A percentile compares a stretch with the other conserved stretches of the same genome.
Conservation (phyloP, 2,888 invertebrate species). For the Xanthorhoe designata region DNA sequence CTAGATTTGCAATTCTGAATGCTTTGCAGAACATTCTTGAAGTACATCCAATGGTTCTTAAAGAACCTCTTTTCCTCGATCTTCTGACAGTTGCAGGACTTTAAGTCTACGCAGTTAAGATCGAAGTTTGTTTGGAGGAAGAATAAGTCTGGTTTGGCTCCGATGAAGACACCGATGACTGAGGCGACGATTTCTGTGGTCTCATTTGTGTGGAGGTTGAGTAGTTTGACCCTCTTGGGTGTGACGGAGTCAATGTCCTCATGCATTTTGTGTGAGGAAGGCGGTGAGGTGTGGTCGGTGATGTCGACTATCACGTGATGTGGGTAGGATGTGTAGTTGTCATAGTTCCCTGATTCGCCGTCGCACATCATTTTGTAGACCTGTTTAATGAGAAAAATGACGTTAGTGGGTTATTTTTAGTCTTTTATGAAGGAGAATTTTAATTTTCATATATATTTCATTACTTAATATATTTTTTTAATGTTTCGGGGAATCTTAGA, state of each 20-base stretch:
- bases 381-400: constrained; percentile 58
- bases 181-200: constrained; percentile 85
- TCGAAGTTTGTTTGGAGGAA: constrained; percentile 87
- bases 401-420: neutral
- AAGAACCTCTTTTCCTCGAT: constrained; percentile 69
- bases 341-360: constrained; percentile 86
- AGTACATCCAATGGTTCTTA: constrained; percentile 75
- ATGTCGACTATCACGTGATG: constrained; percentile 89
- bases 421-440: no score
- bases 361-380: constrained; percentile 94
- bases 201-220: constrained; percentile 79
- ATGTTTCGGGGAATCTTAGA: no score
- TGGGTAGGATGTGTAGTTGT: constrained; percentile 90
- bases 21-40: constrained; percentile 76
- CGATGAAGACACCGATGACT: constrained; percentile 91
- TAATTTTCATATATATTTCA: no score
- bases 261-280: constrained; percentile 43
- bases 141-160: constrained; percentile 92
- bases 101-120: constrained; percentile 63
- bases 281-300: constrained; percentile 48
- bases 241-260: constrained; percentile 59
- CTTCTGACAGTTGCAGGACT: constrained; percentile 63
- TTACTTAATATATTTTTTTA: no score
- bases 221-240: constrained; percentile 82
- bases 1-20: constrained; percentile 78